phyloP scores from a whole-genome alignment of 2,888 invertebrate genomes.

The Spilarctia lutea region DNA sequence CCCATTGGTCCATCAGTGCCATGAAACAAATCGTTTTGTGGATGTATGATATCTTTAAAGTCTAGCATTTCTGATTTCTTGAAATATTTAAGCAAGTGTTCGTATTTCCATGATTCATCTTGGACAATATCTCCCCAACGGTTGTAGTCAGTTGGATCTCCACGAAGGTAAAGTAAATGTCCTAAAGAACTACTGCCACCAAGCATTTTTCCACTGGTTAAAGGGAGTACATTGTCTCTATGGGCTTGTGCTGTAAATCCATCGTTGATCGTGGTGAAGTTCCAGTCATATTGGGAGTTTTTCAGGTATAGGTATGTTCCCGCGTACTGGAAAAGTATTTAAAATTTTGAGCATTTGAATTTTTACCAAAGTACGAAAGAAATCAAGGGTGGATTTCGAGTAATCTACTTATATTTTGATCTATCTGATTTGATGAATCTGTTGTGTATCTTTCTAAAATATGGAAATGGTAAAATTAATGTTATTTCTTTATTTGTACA shows the following conservation, averaged over 20 bases:
- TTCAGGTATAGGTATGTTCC: constrained; percentile 40
- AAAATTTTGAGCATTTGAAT: not conserved
- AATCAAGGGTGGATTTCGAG: not conserved
- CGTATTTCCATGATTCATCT: constrained; percentile 56
- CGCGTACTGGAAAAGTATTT: constrained; percentile 48
- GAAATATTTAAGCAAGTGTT: constrained; percentile 57
- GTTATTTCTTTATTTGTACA: not conserved
- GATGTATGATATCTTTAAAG: constrained; percentile 44
- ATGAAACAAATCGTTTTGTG: constrained; percentile 53
- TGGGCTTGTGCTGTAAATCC: constrained; percentile 38
- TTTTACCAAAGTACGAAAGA: not conserved
- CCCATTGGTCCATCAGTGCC: constrained; percentile 71
- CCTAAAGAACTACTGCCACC: constrained; percentile 62
- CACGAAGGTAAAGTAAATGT: constrained; percentile 52
- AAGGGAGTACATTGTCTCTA: constrained; percentile 27
- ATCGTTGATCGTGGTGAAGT: constrained; percentile 54
- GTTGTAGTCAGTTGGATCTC: constrained; percentile 54
- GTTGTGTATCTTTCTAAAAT: not conserved
- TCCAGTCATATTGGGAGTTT: constrained; percentile 50
- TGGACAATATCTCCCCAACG: constrained; percentile 43
- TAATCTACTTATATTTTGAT: not conserved
- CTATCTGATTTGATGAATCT: not conserved
- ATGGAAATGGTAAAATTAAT: no score
- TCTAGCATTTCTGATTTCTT: constrained; percentile 58
- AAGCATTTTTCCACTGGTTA: constrained; percentile 58